Conservation (phyloP, 2,888 invertebrate genomes). For the Diplolepis rosae region DNA sequence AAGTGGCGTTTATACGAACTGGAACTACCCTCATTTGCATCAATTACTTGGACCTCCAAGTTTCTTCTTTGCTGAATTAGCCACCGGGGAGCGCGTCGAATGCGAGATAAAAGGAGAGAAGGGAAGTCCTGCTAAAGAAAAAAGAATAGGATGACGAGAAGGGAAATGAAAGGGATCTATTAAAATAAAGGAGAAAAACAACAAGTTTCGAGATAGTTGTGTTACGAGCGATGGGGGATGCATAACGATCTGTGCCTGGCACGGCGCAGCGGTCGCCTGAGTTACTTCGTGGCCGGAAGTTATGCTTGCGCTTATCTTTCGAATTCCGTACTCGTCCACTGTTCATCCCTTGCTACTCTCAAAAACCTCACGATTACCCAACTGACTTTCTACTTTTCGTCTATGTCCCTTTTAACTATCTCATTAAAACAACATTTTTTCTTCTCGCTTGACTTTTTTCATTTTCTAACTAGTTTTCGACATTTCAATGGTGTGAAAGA, state of each 20-base stretch:
- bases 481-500: background rate
- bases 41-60: conserved; percentile 66
- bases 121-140: conserved; percentile 34
- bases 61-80: conserved; percentile 67
- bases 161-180: conserved; percentile 59
- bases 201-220: conserved; percentile 71
- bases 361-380: conserved; percentile 2
- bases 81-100: conserved; percentile 65
- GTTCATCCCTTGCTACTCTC: conserved; percentile 50
- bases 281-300: conserved; percentile 64
- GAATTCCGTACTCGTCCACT: conserved; percentile 62
- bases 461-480: background rate
- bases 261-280: conserved; percentile 56
- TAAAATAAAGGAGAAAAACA: conserved; percentile 70
- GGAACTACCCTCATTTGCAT: conserved; percentile 65
- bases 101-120: conserved; percentile 59
- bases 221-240: conserved; percentile 71
- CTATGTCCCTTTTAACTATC: background rate
- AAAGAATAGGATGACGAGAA: conserved; percentile 42
- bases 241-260: conserved; percentile 64
- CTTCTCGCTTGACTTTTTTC: background rate
- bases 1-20: conserved; percentile 39
- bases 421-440: background rate
- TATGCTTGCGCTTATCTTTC: conserved; percentile 69
- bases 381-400: background rate